A percentile compares a stretch with the other conserved stretches of the same genome.
Conservation (phyloP, 1,140 invertebrate species). For the Pollicipes pollicipes region DNA sequence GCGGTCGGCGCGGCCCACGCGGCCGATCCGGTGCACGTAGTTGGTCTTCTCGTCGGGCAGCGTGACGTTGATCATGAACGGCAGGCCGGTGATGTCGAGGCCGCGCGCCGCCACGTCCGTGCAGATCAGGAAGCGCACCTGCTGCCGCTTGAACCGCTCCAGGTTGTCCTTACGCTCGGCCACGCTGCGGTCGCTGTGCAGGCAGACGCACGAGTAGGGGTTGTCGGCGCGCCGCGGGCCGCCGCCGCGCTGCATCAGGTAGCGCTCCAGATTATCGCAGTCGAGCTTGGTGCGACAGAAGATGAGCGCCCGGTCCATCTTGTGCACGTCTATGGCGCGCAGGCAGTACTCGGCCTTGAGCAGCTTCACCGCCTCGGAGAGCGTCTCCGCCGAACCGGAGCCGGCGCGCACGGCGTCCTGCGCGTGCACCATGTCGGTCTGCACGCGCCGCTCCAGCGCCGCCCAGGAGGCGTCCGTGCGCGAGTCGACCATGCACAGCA, state of each 20-base stretch:
- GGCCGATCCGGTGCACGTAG: slow-evolving; percentile 96
- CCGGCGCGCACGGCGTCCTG: slow-evolving; percentile 61
- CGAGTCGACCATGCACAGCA: slow-evolving; percentile 82
- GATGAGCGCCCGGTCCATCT: slow-evolving; percentile 90
- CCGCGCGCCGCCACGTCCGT: slow-evolving; percentile 98
- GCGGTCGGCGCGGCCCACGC: slow-evolving; percentile 91
- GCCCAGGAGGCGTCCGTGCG: slow-evolving; percentile 52
- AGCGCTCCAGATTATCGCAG: slow-evolving; percentile 92
- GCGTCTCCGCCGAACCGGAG: slow-evolving; percentile 50
- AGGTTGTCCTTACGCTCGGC: slow-evolving; percentile 81
- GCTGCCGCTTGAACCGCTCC: slow-evolving; percentile 68
- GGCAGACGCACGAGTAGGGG: slow-evolving; percentile 75
- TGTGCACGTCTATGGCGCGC: slow-evolving; percentile 74
- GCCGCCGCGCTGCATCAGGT: slow-evolving; percentile 44
- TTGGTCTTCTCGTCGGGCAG: slow-evolving; percentile 97
- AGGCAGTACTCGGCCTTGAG: slow-evolving; percentile 91
- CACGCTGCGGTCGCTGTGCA: slow-evolving; percentile 89
- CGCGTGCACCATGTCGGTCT: slow-evolving; percentile 78
- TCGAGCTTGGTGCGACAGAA: slow-evolving; percentile 98
- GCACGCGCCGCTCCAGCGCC: slow-evolving; percentile 43
- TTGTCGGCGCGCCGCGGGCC: slow-evolving; percentile 25
- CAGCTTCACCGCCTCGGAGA: slow-evolving; percentile 85
- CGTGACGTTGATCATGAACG: slow-evolving; percentile 96
- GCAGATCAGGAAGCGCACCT: slow-evolving; percentile 89
- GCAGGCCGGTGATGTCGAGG: slow-evolving; percentile 80